Evolutionary conservation across 2,797 vertebrate species (phyloP), one percentile per base, ranked within the genome.

Genomic region (Adelosebastes latens): DNA sequence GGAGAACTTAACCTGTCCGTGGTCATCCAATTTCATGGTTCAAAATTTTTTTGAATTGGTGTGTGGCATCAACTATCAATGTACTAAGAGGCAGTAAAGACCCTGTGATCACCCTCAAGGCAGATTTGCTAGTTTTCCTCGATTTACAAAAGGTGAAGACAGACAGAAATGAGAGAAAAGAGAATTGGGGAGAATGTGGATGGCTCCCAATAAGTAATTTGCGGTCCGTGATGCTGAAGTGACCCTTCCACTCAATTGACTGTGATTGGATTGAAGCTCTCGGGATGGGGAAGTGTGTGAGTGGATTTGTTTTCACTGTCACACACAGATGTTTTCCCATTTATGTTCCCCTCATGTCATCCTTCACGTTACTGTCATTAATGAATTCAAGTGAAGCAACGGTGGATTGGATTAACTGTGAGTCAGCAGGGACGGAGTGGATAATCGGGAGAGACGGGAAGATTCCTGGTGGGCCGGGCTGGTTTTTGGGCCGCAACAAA

Each of bases 11-110:
- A 66, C 25, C 25, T 27, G 12, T 61, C 59, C 1, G 0, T 60
- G 32, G 55, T 61, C 32, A 36, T 29, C 58, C 59, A 74, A 46
- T 65, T 77, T 74, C 74, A 77, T 52, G 59, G 25, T 52, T 67
- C 2, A 8, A 14, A 63, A 12, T 39, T 3, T 56, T 46, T 66
- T 46, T 20, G 6, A 32, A 55, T 59, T 34, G 18, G 2, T 60
- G 55, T 52, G 8, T 55, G 31, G 24, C 31, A 46, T 72, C 20
- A 42, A 22, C 20, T 25, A 31, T 31, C 25, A 52, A 25, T 79
- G 34, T 55, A 34, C 11, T n/a, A 70, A 75, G 53, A 55, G 6
- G 16, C 24, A 4, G 20, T 59, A 52, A 58, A 70, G 59, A 32
- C 46, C 29, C 32, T 14, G 20, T 27, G 20, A 65, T 70, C 39